Evolutionary conservation across 2,888 invertebrate genomes (phyloP).

Genomic region (Diaperis boleti): DNA sequence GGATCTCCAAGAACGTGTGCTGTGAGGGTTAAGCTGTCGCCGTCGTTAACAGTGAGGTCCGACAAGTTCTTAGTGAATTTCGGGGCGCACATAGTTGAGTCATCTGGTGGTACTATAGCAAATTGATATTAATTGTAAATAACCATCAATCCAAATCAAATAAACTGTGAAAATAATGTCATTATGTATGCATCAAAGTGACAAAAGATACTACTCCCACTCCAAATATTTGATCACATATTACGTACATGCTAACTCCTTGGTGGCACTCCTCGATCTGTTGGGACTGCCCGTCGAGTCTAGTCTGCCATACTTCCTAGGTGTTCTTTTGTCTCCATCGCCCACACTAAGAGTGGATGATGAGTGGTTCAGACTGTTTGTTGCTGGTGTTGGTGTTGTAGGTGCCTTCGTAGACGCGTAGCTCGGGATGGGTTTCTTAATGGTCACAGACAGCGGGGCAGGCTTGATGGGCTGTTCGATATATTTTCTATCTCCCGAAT

Average conservation of each 20-base stretch:
- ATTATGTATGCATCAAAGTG: too few species aligned
- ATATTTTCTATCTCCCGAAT: constrained; percentile 90
- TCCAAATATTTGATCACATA: too few species aligned
- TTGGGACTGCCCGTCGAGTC: constrained; percentile 85
- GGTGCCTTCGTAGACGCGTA: too few species aligned
- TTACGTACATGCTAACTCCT: constrained; percentile 84
- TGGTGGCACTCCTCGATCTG: constrained; percentile 89
- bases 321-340: constrained; percentile 66
- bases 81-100: constrained; percentile 88
- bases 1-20: constrained; percentile 92
- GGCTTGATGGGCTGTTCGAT: constrained; percentile 88
- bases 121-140: constrained; percentile 17
- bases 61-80: constrained; percentile 83
- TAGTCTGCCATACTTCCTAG: constrained; percentile 77
- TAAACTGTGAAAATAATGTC: too few species aligned
- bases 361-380: constrained; percentile 65
- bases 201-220: too few species aligned
- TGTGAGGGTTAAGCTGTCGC: constrained; percentile 85
- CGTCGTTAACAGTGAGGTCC: constrained; percentile 85
- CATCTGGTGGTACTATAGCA: constrained; percentile 84
- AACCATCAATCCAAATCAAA: constrained; percentile 11
- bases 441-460: constrained; percentile 80
- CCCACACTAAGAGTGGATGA: constrained; percentile 65
- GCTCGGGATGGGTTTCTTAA: constrained; percentile 68
- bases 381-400: constrained; percentile 47